Evolutionary conservation across 2,888 invertebrate species (phyloP).

Genomic region (Daptonema setosum): DNA sequence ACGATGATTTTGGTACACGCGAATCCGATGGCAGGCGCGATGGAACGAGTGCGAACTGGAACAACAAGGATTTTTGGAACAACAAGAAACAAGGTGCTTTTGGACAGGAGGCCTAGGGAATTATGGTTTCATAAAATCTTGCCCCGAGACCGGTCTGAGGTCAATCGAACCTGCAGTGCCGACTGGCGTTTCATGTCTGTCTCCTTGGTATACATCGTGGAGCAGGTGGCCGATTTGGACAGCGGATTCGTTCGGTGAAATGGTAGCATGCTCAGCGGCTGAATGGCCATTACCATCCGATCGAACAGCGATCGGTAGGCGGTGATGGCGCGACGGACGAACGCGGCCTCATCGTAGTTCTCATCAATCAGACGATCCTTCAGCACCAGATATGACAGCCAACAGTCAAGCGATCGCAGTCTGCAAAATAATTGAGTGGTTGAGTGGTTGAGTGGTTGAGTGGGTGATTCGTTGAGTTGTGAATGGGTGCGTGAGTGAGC

Average conservation of each 20-base stretch:
- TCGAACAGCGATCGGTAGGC: slow-evolving; percentile 42
- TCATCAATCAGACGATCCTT: slow-evolving; percentile 56
- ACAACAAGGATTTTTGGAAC: no score
- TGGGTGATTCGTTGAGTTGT: neutral
- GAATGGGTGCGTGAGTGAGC: neutral
- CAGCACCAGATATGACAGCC: slow-evolving; percentile 63
- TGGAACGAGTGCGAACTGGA: neutral
- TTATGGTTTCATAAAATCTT: no score
- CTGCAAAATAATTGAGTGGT: slow-evolving; percentile 7
- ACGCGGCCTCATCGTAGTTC: slow-evolving; percentile 51
- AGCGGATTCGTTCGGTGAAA: slow-evolving; percentile 37
- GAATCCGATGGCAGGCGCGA: slow-evolving; percentile 14
- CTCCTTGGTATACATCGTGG: no score
- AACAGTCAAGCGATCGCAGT: slow-evolving; percentile 52
- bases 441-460: neutral
- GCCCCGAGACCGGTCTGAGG: no score
- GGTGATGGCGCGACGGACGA: slow-evolving; percentile 44
- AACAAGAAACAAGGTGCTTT: no score
- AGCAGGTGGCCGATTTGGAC: no score
- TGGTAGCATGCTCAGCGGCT: slow-evolving; percentile 53
- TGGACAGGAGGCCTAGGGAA: no score
- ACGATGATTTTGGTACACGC: slow-evolving; percentile 23
- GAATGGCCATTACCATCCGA: slow-evolving; percentile 50
- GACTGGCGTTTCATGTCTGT: no score
- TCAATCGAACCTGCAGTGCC: no score